Evolutionary conservation across 2,797 vertebrate genomes (phyloP).

Genomic region (Sebastes nivosus): DNA sequence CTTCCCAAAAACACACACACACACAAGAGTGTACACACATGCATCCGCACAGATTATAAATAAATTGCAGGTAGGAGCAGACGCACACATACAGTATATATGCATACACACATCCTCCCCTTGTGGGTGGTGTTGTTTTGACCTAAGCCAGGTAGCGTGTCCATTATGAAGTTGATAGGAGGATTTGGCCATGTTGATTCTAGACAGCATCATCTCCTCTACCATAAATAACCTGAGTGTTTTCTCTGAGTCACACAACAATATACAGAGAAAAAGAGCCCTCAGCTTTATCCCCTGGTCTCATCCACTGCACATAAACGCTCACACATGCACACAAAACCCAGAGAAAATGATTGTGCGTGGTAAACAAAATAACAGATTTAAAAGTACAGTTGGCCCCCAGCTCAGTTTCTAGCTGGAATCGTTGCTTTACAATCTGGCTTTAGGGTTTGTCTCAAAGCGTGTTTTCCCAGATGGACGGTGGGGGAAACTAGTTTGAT

Average conservation of each 20-base stretch:
- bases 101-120: constrained; percentile 55
- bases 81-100: constrained; percentile 47
- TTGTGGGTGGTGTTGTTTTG: constrained; percentile 76
- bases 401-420: constrained; percentile 41
- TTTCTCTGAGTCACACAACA: constrained; percentile 72
- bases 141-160: constrained; percentile 76
- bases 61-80: constrained; percentile 60
- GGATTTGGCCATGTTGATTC: constrained; percentile 83
- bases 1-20: constrained; percentile 57
- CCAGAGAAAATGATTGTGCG: constrained; percentile 38
- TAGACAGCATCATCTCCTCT: constrained; percentile 72
- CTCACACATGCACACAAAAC: constrained; percentile 23
- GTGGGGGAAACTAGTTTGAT: constrained; percentile 48
- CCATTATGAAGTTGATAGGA: constrained; percentile 83
- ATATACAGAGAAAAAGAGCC: constrained; percentile 68
- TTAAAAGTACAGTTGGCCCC: constrained; percentile 48
- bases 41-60: constrained; percentile 58
- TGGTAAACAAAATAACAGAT: constrained; percentile 53
- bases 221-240: constrained; percentile 76
- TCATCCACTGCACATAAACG: constrained; percentile 46
- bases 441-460: constrained; percentile 32
- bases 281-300: constrained; percentile 63
- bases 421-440: constrained; percentile 48
- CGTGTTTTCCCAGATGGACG: constrained; percentile 43
- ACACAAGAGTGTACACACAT: constrained; percentile 47